Evolutionary conservation across 2,888 invertebrate species (phyloP).

Genomic region (Netelia melanura): DNA sequence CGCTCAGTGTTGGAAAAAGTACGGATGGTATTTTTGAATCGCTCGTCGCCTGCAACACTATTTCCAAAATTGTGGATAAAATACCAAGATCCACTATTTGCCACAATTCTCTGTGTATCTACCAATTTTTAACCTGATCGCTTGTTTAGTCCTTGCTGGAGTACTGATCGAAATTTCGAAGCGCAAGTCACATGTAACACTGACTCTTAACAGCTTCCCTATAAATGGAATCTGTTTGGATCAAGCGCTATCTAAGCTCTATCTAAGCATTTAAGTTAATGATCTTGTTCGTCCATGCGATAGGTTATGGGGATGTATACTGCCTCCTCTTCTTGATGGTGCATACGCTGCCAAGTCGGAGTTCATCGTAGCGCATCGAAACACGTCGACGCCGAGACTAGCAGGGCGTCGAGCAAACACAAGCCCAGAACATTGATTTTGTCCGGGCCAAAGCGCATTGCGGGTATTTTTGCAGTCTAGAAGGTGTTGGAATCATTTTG

Average conservation of each 20-base stretch:
- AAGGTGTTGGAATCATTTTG: conserved; percentile 31
- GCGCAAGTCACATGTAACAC: too few relatives aligned
- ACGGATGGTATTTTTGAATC: too few relatives aligned
- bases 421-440: conserved; percentile 73
- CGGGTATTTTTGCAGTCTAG: conserved; percentile 72
- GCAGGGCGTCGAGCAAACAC: conserved; percentile 1
- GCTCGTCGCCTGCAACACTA: too few relatives aligned
- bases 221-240: too few relatives aligned
- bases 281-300: conserved; percentile 9
- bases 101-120: too few relatives aligned
- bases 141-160: too few relatives aligned
- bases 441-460: conserved; percentile 75
- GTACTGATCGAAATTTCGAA: too few relatives aligned
- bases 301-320: background rate
- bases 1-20: too few relatives aligned
- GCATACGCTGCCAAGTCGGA: conserved; percentile 23
- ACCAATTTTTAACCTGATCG: too few relatives aligned
- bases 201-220: too few relatives aligned
- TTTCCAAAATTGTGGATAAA: too few relatives aligned
- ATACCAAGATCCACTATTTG: too few relatives aligned
- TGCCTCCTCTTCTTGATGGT: background rate
- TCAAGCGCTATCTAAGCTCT: background rate
- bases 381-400: conserved; percentile 42
- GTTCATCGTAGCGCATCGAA: conserved; percentile 64
- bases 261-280: conserved; percentile 13